These are phyloP conservation scores for Antechinus stuartii DNA, from an alignment of 2,113 vertebrate genomes.

Conservation along the genomic window DNA sequence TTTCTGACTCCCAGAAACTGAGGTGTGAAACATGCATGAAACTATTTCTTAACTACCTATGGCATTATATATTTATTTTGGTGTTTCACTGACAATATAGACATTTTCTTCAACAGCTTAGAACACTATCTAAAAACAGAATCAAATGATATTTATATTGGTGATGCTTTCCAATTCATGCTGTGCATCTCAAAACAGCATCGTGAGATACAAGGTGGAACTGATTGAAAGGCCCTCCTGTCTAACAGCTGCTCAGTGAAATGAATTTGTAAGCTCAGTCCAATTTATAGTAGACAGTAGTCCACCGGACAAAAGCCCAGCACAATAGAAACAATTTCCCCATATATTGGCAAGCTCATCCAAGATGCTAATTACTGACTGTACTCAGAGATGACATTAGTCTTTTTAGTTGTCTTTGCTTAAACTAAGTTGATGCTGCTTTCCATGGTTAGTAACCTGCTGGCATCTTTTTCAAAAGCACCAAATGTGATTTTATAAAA, in stretches of 20 bases:
- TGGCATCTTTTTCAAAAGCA: constrained; percentile 42
- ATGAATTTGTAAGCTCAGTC: constrained; percentile 16
- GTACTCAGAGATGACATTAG: background rate
- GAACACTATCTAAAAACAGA: background rate
- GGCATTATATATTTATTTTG: constrained; percentile 17
- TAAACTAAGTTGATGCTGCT: background rate
- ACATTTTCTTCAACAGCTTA: constrained; percentile 30
- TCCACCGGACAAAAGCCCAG: constrained; percentile 22
- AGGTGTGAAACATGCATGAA: constrained; percentile 28
- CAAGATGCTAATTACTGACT: constrained; percentile 20
- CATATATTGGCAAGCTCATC: background rate
- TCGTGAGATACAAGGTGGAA: background rate
- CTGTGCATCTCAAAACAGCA: constrained; percentile 21
- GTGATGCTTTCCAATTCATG: background rate
- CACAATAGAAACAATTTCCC: background rate
- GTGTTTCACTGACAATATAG: constrained; percentile 42
- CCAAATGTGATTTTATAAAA: constrained; percentile 39
- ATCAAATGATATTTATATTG: constrained; percentile 10
- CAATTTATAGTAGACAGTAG: constrained; percentile 31
- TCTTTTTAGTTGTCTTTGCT: background rate
- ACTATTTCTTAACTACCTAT: constrained; percentile 18
- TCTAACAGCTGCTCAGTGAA: constrained; percentile 26
- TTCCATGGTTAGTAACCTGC: constrained; percentile 27
- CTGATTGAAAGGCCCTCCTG: background rate
- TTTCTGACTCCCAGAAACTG: background rate